Percentiles rank a stretch among this genome's conserved stretches.
phyloP scores from a whole-genome alignment of 2,888 invertebrate species.

The Glaucopsyche alexis region DNA sequence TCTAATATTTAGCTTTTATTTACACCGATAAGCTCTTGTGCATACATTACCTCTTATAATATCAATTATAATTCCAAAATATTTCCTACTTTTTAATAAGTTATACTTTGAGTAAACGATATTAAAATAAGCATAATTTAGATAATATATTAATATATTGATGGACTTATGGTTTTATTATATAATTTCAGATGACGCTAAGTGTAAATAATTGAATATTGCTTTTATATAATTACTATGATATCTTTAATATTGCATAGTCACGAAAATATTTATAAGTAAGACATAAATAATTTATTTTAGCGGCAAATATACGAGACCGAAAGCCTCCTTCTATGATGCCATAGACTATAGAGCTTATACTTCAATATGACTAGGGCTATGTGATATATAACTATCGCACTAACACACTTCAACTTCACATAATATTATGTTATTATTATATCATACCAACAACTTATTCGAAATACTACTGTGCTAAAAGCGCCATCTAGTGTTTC shows the following conservation, averaged over 20 bases:
- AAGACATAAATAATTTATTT: slow-evolving; percentile 7
- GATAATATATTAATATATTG: slow-evolving; percentile 1
- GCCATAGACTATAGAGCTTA: neutral
- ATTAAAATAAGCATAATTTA: slow-evolving; percentile 14
- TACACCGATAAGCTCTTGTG: slow-evolving; percentile 25
- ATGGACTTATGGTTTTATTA: neutral
- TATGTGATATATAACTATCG: slow-evolving; percentile 48
- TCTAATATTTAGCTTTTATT: slow-evolving; percentile 20
- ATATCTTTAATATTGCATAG: neutral
- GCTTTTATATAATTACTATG: neutral
- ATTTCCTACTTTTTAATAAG: neutral
- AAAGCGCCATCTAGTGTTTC: slow-evolving; percentile 21
- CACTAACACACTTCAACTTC: slow-evolving; percentile 24
- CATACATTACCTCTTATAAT: slow-evolving; percentile 17
- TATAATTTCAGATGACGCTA: neutral
- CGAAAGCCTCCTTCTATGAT: neutral
- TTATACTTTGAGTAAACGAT: slow-evolving; percentile 4
- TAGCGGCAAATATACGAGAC: slow-evolving; percentile 2
- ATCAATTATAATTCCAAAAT: slow-evolving; percentile 17
- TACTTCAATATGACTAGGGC: slow-evolving; percentile 55
- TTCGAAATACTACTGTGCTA: slow-evolving; percentile 9
- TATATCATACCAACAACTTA: slow-evolving; percentile 19
- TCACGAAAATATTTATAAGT: slow-evolving; percentile 12
- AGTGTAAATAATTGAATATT: slow-evolving; percentile 13
- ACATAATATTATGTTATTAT: neutral